Conservation (phyloP, 2,888 invertebrate genomes). For the Helobdella robusta region DNA sequence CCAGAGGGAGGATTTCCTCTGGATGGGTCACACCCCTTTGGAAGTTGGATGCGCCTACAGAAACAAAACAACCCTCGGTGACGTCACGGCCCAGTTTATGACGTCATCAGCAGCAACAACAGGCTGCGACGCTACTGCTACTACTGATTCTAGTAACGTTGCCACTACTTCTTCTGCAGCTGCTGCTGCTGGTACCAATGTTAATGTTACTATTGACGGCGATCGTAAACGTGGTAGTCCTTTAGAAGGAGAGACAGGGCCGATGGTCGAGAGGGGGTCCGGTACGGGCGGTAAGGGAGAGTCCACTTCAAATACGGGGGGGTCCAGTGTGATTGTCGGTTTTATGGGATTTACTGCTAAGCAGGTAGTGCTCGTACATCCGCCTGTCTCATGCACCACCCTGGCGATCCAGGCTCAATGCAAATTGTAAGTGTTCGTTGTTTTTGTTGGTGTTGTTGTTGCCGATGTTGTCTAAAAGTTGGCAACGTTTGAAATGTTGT, state of each 20-base stretch:
- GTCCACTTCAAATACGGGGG: too few species aligned
- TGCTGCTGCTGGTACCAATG: too few species aligned
- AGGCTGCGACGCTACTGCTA: background rate
- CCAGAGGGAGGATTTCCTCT: slow-evolving; percentile 24
- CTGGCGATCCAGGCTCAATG: slow-evolving; percentile 79
- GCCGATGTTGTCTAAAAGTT: too few species aligned
- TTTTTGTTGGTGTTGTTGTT: too few species aligned
- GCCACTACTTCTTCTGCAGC: background rate
- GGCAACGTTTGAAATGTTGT: too few species aligned
- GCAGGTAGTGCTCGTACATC: slow-evolving; percentile 74
- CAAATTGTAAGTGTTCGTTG: slow-evolving; percentile 58
- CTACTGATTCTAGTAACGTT: background rate
- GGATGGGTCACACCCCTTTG: slow-evolving; percentile 25
- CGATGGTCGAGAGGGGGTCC: too few species aligned
- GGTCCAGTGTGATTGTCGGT: too few species aligned
- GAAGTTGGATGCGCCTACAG: slow-evolving; percentile 2
- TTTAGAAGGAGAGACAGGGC: background rate
- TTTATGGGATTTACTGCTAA: slow-evolving; percentile 70
- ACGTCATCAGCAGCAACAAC: background rate
- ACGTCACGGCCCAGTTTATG: background rate
- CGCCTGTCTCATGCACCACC: slow-evolving; percentile 86
- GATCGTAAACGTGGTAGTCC: too few species aligned
- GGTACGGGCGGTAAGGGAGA: too few species aligned
- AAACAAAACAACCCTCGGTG: background rate
- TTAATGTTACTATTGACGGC: too few species aligned